phyloP scores from a whole-genome alignment of 1,140 invertebrate genomes.

The Megalopta genalis region DNA sequence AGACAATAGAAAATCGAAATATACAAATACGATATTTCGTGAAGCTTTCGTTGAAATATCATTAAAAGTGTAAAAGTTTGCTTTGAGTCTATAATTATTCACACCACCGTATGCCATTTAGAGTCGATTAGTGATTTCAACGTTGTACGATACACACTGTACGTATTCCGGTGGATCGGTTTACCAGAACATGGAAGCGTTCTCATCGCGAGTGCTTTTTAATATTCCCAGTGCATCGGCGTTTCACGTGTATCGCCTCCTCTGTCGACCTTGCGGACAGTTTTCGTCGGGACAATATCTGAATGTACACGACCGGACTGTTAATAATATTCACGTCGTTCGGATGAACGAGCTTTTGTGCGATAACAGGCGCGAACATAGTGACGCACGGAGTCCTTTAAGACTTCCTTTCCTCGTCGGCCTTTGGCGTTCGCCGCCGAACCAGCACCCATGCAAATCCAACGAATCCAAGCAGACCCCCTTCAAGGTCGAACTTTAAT shows the following conservation, averaged over 20 bases:
- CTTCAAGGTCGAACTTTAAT: too few species aligned
- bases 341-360: neutral
- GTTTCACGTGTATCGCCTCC: slow-evolving; percentile 34
- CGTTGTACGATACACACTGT: too few species aligned
- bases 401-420: neutral
- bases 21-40: too few species aligned
- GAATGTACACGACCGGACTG: slow-evolving; percentile 12
- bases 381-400: neutral
- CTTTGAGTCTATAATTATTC: too few species aligned
- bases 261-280: slow-evolving; percentile 55
- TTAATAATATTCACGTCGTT: slow-evolving; percentile 10
- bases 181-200: slow-evolving; percentile 22
- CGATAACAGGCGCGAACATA: neutral
- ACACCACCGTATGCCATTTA: too few species aligned
- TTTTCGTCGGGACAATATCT: slow-evolving; percentile 45
- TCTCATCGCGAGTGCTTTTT: neutral
- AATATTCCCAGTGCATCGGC: slow-evolving; percentile 51
- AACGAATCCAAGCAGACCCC: too few species aligned
- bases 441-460: too few species aligned
- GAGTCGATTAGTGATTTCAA: too few species aligned
- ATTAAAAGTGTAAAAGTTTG: too few species aligned
- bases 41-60: too few species aligned
- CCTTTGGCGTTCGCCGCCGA: neutral
- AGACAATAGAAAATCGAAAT: too few species aligned
- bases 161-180: neutral